phyloP scores from a whole-genome alignment of 2,888 invertebrate species.

The Cosmia pyralina region DNA sequence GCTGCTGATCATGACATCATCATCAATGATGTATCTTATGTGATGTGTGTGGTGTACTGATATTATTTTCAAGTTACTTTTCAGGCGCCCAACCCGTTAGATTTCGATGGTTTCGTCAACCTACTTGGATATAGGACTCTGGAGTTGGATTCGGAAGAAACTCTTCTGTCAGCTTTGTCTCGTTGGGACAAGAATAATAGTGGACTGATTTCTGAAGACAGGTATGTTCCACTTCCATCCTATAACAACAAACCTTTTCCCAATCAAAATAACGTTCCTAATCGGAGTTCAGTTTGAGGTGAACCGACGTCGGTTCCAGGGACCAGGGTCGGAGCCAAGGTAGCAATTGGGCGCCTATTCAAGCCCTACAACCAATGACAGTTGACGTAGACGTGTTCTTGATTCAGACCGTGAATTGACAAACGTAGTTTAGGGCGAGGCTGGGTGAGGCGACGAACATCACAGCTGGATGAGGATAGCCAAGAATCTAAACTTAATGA shows the following conservation, averaged over 20 bases:
- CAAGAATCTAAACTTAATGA: background rate
- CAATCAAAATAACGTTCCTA: background rate
- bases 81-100: conserved; percentile 89
- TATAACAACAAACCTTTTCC: background rate
- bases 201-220: conserved; percentile 91
- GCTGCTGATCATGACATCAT: too few relatives aligned
- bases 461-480: background rate
- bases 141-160: conserved; percentile 92
- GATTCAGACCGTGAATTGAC: background rate
- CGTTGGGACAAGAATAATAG: conserved; percentile 92
- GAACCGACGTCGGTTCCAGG: background rate
- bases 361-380: background rate
- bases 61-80: conserved; percentile 6
- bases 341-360: background rate
- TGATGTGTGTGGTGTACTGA: background rate
- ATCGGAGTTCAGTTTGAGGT: background rate
- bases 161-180: conserved; percentile 91
- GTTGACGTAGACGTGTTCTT: background rate
- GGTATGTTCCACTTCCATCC: conserved; percentile 75
- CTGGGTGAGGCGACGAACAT: background rate
- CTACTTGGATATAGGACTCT: conserved; percentile 91
- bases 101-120: conserved; percentile 91
- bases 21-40: too few relatives aligned
- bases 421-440: background rate
- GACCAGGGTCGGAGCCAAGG: rapidly evolving